Evolutionary conservation across 53 echinoderm and acorn worm genomes (phyloP).

Genomic region (Antedon mediterranea): DNA sequence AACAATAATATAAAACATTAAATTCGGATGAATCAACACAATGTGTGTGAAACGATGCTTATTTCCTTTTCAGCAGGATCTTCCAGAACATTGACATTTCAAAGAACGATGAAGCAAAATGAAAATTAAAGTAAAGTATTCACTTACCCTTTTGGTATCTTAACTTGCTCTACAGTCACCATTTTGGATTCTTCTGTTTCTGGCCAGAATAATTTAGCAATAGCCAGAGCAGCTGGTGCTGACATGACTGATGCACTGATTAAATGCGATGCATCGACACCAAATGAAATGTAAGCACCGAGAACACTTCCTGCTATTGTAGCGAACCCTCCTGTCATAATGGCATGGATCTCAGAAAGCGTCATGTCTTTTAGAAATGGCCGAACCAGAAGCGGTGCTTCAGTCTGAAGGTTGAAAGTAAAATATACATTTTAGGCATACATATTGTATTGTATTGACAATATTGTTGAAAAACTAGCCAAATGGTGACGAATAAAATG

Average conservation of each 20-base stretch:
- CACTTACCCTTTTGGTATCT: conserved; percentile 36
- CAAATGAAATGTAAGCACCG: conserved; percentile 46
- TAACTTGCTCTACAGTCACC: conserved; percentile 18
- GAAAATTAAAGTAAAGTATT: too few relatives aligned
- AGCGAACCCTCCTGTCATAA: conserved; percentile 54
- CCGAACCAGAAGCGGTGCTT: conserved; percentile 38
- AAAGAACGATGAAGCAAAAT: too few relatives aligned
- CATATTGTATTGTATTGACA: too few relatives aligned
- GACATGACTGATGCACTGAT: conserved; percentile 61
- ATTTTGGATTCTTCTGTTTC: conserved; percentile 48
- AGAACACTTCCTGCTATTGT: conserved; percentile 51
- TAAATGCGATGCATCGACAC: conserved; percentile 49
- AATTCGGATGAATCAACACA: neutral
- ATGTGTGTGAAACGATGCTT: too few relatives aligned
- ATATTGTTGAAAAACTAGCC: too few relatives aligned
- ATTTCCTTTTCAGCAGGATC: too few relatives aligned
- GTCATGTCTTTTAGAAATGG: conserved; percentile 58
- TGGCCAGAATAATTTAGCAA: conserved; percentile 54
- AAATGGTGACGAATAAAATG: too few relatives aligned
- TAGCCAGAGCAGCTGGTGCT: conserved; percentile 57
- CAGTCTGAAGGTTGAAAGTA: conserved; percentile 16
- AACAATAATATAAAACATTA: too few relatives aligned
- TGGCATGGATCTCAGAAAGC: conserved; percentile 44
- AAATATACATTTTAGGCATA: too few relatives aligned
- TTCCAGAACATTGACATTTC: too few relatives aligned